phyloP scores from a whole-genome alignment of 2,797 vertebrate species.

The Melopsittacus undulatus region DNA sequence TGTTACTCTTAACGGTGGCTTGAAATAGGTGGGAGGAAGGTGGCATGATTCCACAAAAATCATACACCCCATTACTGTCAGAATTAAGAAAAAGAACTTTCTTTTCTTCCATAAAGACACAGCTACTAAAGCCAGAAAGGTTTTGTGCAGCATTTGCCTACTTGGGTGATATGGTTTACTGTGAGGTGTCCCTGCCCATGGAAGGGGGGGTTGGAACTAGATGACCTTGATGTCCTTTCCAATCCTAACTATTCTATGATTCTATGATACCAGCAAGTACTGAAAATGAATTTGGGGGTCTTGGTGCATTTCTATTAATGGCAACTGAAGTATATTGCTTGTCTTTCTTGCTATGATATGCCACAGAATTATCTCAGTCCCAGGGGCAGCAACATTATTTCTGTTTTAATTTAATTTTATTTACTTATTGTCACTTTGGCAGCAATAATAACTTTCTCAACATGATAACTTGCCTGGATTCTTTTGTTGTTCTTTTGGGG shows the following conservation, averaged over 20 bases:
- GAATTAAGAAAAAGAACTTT: not conserved
- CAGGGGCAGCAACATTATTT: not conserved
- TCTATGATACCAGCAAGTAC: not conserved
- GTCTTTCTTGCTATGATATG: not conserved
- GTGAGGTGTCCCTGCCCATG: too few species aligned
- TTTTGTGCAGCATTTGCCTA: not conserved
- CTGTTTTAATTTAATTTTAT: constrained; percentile 31
- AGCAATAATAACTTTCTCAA: constrained; percentile 18
- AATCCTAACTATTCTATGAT: too few species aligned
- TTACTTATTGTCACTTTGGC: not conserved
- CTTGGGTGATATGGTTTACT: too few species aligned
- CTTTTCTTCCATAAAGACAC: not conserved
- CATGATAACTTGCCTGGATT: not conserved
- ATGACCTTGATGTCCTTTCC: too few species aligned
- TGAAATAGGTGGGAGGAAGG: not conserved
- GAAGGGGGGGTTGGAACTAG: too few species aligned
- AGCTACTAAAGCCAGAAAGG: not conserved
- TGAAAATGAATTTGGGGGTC: not conserved
- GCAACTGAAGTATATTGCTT: not conserved
- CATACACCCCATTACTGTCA: not conserved
- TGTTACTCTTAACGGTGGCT: not conserved
- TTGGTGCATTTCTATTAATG: not conserved
- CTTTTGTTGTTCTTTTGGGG: not conserved
- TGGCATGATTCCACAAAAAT: not conserved
- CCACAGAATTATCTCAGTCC: not conserved